Conservation (phyloP, 2,888 invertebrate genomes). For the Patella depressa region DNA sequence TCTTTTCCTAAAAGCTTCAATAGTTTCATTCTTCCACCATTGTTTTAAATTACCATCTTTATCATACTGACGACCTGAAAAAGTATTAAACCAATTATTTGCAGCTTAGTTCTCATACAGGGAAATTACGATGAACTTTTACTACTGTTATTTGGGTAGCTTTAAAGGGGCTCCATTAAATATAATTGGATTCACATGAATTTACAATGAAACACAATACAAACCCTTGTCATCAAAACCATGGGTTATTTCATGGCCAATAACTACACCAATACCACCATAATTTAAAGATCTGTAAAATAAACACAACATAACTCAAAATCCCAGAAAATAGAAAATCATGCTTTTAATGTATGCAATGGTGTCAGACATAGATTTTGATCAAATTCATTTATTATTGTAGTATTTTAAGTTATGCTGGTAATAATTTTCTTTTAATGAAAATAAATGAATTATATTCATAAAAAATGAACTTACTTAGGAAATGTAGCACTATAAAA, state of each 20-base stretch:
- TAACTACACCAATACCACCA: constrained; percentile 97
- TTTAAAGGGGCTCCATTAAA: no score
- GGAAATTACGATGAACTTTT: no score
- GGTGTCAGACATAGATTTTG: background rate
- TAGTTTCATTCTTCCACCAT: constrained; percentile 97
- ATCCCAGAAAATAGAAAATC: background rate
- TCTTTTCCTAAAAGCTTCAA: constrained; percentile 86
- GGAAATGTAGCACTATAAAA: constrained; percentile 83
- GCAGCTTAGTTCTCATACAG: no score
- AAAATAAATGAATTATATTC: background rate
- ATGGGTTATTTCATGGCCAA: constrained; percentile 96
- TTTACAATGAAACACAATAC: background rate
- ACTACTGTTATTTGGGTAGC: no score
- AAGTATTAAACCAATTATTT: background rate
- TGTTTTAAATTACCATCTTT: constrained; percentile 93
- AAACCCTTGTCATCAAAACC: constrained; percentile 87
- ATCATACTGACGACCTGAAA: constrained; percentile 89
- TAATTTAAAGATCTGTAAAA: constrained; percentile 83
- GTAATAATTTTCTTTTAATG: background rate
- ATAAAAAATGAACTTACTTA: constrained; percentile 75
- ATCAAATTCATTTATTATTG: background rate
- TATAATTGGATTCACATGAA: background rate
- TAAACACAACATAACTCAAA: background rate
- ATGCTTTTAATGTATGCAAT: background rate
- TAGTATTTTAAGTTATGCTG: no score